These are phyloP conservation scores for Melanotaenia parkinsoni DNA, from an alignment of 2,797 vertebrate genomes.

Conservation along the genomic window DNA sequence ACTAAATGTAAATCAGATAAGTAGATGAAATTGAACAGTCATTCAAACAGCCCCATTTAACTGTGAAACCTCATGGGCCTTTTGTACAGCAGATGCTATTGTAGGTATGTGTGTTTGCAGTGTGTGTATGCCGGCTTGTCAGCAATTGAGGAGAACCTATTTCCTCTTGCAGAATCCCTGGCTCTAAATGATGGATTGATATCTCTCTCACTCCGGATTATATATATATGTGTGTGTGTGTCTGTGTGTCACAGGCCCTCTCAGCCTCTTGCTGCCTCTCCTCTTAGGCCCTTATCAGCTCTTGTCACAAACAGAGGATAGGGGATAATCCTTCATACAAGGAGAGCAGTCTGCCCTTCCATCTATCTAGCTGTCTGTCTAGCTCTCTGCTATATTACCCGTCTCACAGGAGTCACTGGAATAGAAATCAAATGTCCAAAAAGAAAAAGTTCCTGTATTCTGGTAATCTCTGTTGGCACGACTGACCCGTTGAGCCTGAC, in stretches of 20 bases:
- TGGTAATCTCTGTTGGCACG: constrained; percentile 34
- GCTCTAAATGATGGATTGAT: constrained; percentile 84
- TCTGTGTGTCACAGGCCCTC: constrained; percentile 62
- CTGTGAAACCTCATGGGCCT: constrained; percentile 51
- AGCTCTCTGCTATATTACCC: constrained; percentile 71
- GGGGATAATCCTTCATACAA: constrained; percentile 83
- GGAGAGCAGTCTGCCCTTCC: constrained; percentile 74
- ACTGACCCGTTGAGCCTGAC: constrained; percentile 40
- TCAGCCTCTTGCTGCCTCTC: constrained; percentile 73
- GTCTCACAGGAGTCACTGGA: constrained; percentile 55
- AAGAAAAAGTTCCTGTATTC: constrained; percentile 63
- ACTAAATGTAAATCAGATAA: constrained; percentile 77
- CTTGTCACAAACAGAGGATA: constrained; percentile 83
- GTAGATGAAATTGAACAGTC: constrained; percentile 70
- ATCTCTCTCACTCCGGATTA: constrained; percentile 79
- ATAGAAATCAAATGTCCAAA: constrained; percentile 69
- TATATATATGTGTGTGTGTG: constrained; percentile 59
- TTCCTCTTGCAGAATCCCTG: constrained; percentile 76
- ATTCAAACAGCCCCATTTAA: constrained; percentile 64
- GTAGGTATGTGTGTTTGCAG: constrained; percentile 30
- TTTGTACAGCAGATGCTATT: constrained; percentile 57
- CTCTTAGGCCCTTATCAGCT: constrained; percentile 81
- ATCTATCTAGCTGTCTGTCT: constrained; percentile 75
- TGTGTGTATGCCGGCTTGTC: constrained; percentile 59
- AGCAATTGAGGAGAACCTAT: constrained; percentile 74